Percentiles rank a stretch among this genome's conserved stretches.
Conservation (phyloP, 2,113 vertebrate genomes). For the Dromas ardeola region DNA sequence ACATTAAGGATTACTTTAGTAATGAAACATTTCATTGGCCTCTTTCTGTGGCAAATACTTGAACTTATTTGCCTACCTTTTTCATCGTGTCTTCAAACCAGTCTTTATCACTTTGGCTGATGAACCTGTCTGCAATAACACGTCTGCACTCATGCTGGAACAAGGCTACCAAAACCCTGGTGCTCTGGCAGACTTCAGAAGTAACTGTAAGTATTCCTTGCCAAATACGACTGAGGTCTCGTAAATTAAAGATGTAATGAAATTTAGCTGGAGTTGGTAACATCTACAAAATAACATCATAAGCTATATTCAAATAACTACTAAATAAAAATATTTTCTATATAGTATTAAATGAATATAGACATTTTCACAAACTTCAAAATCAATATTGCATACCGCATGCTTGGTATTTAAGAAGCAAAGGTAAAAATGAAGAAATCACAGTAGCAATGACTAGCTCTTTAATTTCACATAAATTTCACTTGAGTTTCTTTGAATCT, state of each 20-base stretch:
- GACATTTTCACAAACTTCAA: neutral
- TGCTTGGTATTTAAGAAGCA: neutral
- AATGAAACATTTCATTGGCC: neutral
- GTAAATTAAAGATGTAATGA: constrained; percentile 88
- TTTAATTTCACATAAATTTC: neutral
- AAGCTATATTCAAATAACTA: neutral
- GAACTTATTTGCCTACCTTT: constrained; percentile 56
- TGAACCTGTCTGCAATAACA: constrained; percentile 84
- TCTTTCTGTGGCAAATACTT: neutral
- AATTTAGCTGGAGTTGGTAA: constrained; percentile 87
- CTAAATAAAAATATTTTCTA: neutral
- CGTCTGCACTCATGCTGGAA: constrained; percentile 83
- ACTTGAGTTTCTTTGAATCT: neutral
- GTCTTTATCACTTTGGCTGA: constrained; percentile 73
- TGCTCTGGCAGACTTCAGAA: constrained; percentile 76
- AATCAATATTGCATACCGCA: neutral
- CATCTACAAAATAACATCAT: constrained; percentile 75
- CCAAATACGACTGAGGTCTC: constrained; percentile 87
- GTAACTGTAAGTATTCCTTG: constrained; percentile 82
- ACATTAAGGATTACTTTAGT: neutral
- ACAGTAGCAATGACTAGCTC: neutral
- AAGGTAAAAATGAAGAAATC: neutral
- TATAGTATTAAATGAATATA: neutral
- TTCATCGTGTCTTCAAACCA: constrained; percentile 75
- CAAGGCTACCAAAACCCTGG: constrained; percentile 75